phyloP scores from a whole-genome alignment of 1,140 invertebrate genomes.

The Drosophila auraria region DNA sequence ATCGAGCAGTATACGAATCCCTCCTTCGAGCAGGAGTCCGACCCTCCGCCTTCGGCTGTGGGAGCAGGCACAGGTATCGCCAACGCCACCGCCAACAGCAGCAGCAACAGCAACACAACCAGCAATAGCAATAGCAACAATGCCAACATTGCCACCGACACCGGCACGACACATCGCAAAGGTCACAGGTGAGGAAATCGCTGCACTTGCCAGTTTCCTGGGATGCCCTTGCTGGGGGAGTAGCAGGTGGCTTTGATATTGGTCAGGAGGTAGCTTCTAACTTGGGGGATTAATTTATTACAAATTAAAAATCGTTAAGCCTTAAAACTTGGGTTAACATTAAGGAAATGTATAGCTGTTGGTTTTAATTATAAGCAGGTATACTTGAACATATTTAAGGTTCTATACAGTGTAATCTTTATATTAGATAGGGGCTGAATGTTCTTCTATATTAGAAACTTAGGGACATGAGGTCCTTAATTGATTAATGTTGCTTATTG shows the following conservation, averaged over 20 bases:
- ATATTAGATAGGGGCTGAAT: background rate
- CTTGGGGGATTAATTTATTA: background rate
- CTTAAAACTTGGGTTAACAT: too few species aligned
- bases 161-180: constrained; percentile 77
- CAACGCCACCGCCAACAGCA: background rate
- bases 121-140: constrained; percentile 16
- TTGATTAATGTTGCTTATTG: too few species aligned
- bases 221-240: background rate
- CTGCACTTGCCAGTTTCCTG: constrained; percentile 46
- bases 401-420: background rate
- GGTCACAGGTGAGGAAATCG: constrained; percentile 78
- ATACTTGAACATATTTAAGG: background rate
- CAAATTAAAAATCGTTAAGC: background rate
- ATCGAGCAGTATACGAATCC: constrained; percentile 78
- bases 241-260: constrained; percentile 7
- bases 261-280: background rate
- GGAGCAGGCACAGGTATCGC: constrained; percentile 27
- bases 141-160: constrained; percentile 56
- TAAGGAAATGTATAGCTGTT: too few species aligned
- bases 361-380: too few species aligned
- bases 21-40: constrained; percentile 75
- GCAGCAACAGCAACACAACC: background rate
- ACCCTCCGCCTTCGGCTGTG: constrained; percentile 21
- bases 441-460: too few species aligned
- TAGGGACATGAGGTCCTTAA: too few species aligned